These are phyloP conservation scores for Eptesicus fuscus DNA, from an alignment of 2,113 vertebrate genomes.

Conservation along the genomic window DNA sequence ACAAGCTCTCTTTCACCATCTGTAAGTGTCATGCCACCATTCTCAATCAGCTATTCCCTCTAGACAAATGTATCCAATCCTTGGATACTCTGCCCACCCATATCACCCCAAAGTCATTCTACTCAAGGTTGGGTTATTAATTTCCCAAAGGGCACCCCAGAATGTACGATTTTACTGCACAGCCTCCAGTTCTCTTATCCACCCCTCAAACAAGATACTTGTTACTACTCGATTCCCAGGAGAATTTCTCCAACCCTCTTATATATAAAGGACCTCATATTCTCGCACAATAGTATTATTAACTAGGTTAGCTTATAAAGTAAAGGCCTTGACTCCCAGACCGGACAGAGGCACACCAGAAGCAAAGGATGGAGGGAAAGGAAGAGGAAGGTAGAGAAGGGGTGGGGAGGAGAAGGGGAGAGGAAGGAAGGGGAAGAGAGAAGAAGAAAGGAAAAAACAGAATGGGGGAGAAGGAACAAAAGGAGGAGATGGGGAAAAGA, in stretches of 20 bases:
- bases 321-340: not conserved
- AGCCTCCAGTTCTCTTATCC: not conserved
- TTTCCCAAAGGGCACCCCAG: not conserved
- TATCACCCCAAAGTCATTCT: not conserved
- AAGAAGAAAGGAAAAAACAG: not conserved
- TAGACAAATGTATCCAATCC: not conserved
- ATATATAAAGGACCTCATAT: not conserved
- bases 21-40: not conserved
- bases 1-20: not conserved
- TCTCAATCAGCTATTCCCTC: not conserved
- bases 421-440: not conserved
- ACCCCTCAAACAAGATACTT: not conserved
- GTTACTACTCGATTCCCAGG: not conserved
- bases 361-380: not conserved
- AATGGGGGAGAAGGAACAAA: not conserved
- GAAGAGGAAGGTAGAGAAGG: accelerated
- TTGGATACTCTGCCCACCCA: not conserved
- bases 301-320: not conserved
- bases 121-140: not conserved
- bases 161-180: not conserved
- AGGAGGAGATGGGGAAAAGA: not conserved
- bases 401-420: not conserved
- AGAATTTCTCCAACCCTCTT: not conserved
- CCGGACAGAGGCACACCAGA: not conserved
- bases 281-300: not conserved